Base-by-base conservation (phyloP, 2,888 invertebrate species). In the Strigamia crassipes region DNA sequence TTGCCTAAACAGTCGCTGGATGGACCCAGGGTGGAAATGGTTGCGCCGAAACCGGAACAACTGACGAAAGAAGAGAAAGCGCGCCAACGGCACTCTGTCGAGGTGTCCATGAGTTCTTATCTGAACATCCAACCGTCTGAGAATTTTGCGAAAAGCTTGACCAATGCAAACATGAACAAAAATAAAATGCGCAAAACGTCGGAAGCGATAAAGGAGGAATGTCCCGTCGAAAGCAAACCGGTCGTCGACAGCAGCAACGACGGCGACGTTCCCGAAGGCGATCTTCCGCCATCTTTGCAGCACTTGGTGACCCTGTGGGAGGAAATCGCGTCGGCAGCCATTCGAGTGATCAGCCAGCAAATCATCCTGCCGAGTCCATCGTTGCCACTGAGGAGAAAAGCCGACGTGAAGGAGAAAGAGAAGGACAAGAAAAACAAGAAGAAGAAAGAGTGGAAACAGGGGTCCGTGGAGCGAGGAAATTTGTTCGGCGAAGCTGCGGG, bases 231-330 rank as follows among this genome's bases (percentile, higher is more conserved):
- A 15, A 82, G 42, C 23, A 82, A 82, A 83, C 34, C 41, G 10
- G 31, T 78, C 9, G 10, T 21, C 18, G 73, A 31, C 10, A 42
- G 12, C 10, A 42, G 12, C 9, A 38, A 34, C 18, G 27, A 31
- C 12, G 81, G 56, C 38, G 73, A 21, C 6, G n/a, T 80, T n/a
- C 13, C 73, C 10, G 82, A 56, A 12, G 82, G 61, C 56, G 86
- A 87, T 77, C 87, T 96, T 82, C 97, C 97, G 0, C 94, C 96
- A 0, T 96, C 96, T 0, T 88, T 97, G 79, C 93, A 95, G 81
- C 94, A 95, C 81, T 89, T 97, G 10, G 96, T 97, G n/a, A 86
- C 87, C 83, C 89, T 97, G 41, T 97, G 97, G 97, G 96, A 97
- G 86, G 94, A 96, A 82, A 90, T 97, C 78, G 87, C 88, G 12